Conservation (phyloP, 2,797 vertebrate genomes). For the Anguilla pacifica region DNA sequence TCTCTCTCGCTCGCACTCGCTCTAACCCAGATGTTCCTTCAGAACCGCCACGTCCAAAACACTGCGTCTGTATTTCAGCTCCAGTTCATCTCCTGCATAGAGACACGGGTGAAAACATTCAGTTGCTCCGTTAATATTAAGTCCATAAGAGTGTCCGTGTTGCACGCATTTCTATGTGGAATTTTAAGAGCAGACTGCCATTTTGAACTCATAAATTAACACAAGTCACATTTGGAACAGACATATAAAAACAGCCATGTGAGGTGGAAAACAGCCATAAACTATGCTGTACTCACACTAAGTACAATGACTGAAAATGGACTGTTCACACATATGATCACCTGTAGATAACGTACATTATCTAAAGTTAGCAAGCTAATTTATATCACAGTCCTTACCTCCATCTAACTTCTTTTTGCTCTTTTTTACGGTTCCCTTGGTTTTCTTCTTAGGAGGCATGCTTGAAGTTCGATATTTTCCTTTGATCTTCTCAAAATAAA, state of each 20-base stretch:
- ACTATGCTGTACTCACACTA: too few species aligned
- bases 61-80: slow-evolving; percentile 59
- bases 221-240: neutral
- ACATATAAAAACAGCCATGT: neutral
- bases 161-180: neutral
- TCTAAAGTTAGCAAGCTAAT: neutral
- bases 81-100: slow-evolving; percentile 55
- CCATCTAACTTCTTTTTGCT: slow-evolving; percentile 57
- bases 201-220: neutral
- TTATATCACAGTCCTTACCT: slow-evolving; percentile 50
- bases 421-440: slow-evolving; percentile 60
- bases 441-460: slow-evolving; percentile 73
- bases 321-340: too few species aligned
- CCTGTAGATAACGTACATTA: neutral
- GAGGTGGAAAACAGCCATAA: too few species aligned
- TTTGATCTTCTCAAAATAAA: neutral
- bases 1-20: neutral
- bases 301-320: neutral
- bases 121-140: neutral
- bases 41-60: slow-evolving; percentile 67
- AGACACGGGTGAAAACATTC: neutral
- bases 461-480: slow-evolving; percentile 14
- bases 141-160: neutral
- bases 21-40: slow-evolving; percentile 73
- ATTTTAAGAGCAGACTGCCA: neutral